Conservation (phyloP, 92 coral and sea anemone genomes). For the Umimayanthus kanabou region DNA sequence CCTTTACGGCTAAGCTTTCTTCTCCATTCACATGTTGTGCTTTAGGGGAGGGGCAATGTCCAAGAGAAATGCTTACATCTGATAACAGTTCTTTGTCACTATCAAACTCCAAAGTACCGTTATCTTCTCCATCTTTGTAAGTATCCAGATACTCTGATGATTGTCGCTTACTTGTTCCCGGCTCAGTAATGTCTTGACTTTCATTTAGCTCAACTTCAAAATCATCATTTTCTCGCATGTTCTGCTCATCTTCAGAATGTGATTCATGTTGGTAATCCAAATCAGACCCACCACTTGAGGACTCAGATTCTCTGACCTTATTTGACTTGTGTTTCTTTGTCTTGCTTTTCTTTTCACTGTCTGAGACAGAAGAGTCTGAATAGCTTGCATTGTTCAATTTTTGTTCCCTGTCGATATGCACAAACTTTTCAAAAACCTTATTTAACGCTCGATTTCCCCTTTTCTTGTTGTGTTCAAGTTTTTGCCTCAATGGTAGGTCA, state of each 20-base stretch:
- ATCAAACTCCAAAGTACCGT: neutral
- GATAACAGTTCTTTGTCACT: neutral
- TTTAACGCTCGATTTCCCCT: slow-evolving; percentile 66
- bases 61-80: neutral
- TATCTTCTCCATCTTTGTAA: no score
- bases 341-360: neutral
- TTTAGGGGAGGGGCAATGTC: neutral
- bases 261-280: slow-evolving; percentile 1
- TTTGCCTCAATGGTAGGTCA: slow-evolving; percentile 49
- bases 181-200: slow-evolving; percentile 11
- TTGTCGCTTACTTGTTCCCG: neutral
- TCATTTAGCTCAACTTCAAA: slow-evolving; percentile 25
- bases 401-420: slow-evolving; percentile 41
- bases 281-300: neutral
- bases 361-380: slow-evolving; percentile 15
- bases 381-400: slow-evolving; percentile 6
- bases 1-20: neutral
- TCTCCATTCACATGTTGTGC: slow-evolving; percentile 8
- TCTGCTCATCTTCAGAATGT: slow-evolving; percentile 26
- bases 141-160: neutral
- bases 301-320: neutral
- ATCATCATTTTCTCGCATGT: slow-evolving; percentile 26
- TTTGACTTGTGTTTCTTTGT: slow-evolving; percentile 15
- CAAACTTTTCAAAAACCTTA: slow-evolving; percentile 75
- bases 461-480: slow-evolving; percentile 74